These are phyloP conservation scores for Sorex araneus DNA, from an alignment of 2,113 vertebrate species.

Conservation along the genomic window DNA sequence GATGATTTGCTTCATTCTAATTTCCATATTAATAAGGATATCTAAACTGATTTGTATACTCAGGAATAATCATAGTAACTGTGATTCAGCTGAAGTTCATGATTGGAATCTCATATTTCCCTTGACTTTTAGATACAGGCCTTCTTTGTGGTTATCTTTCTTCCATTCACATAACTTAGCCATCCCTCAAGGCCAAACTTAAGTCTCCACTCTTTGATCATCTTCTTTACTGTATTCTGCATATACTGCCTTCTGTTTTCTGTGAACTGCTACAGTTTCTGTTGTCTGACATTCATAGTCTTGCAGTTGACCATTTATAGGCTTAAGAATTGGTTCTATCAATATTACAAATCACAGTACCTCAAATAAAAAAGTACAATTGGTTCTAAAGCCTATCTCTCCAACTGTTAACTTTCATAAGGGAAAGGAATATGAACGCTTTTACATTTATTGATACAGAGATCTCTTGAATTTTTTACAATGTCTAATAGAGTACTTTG, in stretches of 20 bases:
- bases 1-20: conserved; percentile 61
- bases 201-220: conserved; percentile 18
- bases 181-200: conserved; percentile 21
- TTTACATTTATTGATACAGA: conserved; percentile 65
- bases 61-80: conserved; percentile 56
- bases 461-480: conserved; percentile 22
- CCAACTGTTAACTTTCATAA: conserved; percentile 19
- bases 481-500: not conserved
- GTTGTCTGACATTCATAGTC: conserved; percentile 68
- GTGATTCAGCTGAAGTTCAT: conserved; percentile 68
- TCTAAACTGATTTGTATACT: conserved; percentile 59
- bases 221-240: conserved; percentile 44
- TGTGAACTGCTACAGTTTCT: conserved; percentile 57
- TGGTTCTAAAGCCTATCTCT: conserved; percentile 43
- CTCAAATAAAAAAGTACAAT: too few species aligned
- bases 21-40: conserved; percentile 72
- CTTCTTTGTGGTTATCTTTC: conserved; percentile 52
- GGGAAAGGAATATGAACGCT: not conserved
- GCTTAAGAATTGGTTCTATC: conserved; percentile 42
- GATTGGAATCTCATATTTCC: conserved; percentile 78
- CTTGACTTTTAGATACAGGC: conserved; percentile 58
- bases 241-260: conserved; percentile 61
- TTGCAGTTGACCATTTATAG: conserved; percentile 57
- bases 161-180: conserved; percentile 47
- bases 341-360: too few species aligned